Evolutionary conservation across 2,797 vertebrate genomes (phyloP).

Genomic region (Paedocypris micromegethes): DNA sequence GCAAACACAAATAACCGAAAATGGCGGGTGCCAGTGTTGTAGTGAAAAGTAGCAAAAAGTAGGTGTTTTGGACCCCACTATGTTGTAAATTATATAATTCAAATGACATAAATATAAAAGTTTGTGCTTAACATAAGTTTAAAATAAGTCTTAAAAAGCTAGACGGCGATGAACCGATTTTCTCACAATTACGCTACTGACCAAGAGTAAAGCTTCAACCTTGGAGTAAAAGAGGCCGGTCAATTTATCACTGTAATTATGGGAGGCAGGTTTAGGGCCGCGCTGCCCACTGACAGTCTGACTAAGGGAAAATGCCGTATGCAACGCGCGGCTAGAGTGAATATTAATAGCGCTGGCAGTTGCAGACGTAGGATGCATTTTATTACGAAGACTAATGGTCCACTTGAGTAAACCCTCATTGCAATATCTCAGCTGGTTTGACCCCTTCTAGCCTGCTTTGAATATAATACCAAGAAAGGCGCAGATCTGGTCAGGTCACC

Average conservation of each 20-base stretch:
- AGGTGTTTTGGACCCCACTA: no score
- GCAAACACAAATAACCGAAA: no score
- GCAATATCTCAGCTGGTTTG: conserved; percentile 64
- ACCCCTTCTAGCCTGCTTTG: conserved; percentile 58
- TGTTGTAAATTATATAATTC: no score
- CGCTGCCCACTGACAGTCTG: conserved; percentile 56
- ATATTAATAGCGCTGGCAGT: conserved; percentile 62
- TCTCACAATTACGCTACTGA: conserved; percentile 37
- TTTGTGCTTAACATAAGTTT: background rate
- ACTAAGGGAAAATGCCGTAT: conserved; percentile 59
- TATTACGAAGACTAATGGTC: conserved; percentile 67
- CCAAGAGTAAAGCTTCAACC: conserved; percentile 36
- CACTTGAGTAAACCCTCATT: conserved; percentile 58
- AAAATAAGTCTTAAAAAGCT: conserved; percentile 45
- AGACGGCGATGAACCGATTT: conserved; percentile 44
- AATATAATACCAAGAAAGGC: conserved; percentile 56
- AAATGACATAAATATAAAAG: no score
- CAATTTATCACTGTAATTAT: conserved; percentile 72
- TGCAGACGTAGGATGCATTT: conserved; percentile 54
- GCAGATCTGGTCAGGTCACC: conserved; percentile 48
- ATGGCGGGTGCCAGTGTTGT: no score
- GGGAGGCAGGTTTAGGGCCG: conserved; percentile 60
- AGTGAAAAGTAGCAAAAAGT: no score
- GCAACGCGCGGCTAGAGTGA: conserved; percentile 49
- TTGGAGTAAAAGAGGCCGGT: conserved; percentile 44